A percentile compares a stretch with the other conserved stretches of the same genome.
Conservation (phyloP, 2,888 invertebrate genomes). For the Morinoia aosen region DNA sequence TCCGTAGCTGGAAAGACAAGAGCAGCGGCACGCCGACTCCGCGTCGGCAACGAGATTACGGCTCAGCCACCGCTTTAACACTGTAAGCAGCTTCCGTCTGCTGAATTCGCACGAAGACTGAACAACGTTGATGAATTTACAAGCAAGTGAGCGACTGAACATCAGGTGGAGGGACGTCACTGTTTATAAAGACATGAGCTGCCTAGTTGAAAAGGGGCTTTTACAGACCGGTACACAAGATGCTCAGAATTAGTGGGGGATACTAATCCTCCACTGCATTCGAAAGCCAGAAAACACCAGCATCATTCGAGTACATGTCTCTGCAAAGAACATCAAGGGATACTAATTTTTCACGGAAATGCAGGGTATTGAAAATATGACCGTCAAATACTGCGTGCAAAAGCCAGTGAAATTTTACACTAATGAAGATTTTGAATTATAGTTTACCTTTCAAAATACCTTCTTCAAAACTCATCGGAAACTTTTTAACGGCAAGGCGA, state of each 20-base stretch:
- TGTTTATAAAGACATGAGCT: background rate
- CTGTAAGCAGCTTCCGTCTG: background rate
- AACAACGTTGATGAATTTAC: slow-evolving; percentile 1
- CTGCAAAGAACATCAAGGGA: background rate
- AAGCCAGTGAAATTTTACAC: no score
- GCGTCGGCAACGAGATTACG: background rate
- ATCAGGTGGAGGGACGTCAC: background rate
- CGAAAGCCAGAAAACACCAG: background rate
- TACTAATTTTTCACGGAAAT: background rate
- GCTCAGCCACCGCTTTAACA: background rate
- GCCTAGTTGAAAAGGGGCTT: background rate
- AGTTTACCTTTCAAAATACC: no score
- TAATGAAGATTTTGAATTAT: no score
- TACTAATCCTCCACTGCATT: background rate
- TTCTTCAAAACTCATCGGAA: no score
- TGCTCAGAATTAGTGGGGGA: background rate
- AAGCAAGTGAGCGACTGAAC: background rate
- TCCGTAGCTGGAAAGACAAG: background rate
- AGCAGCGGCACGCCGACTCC: background rate
- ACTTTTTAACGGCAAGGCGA: no score
- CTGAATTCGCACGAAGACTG: background rate
- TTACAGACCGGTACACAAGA: background rate
- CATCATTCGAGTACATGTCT: background rate
- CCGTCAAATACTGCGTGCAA: no score
- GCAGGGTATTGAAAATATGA: background rate